Conservation (phyloP, 2,888 invertebrate genomes). For the Acrocyrtus sp. region DNA sequence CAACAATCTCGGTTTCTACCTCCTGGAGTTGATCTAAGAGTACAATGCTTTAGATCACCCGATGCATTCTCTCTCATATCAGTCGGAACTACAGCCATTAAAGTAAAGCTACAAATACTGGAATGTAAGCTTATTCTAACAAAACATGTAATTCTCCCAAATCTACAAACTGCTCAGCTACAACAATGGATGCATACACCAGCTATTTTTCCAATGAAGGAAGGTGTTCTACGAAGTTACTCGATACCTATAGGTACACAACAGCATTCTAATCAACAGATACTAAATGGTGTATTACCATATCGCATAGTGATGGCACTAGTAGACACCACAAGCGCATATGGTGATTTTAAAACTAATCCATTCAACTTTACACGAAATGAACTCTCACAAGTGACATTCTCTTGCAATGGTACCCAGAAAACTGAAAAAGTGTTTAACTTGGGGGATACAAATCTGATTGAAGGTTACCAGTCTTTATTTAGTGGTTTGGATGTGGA, state of each 20-base stretch:
- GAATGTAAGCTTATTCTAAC: conserved; percentile 29
- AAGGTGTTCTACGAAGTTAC: conserved; percentile 32
- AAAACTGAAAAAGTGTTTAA: no score
- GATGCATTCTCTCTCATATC: conserved; percentile 34
- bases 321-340: conserved; percentile 14
- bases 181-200: conserved; percentile 27
- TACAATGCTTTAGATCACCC: conserved; percentile 24
- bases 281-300: conserved; percentile 36
- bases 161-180: conserved; percentile 31
- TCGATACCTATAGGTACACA: conserved; percentile 37
- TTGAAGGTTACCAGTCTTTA: background rate
- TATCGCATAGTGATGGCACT: conserved; percentile 41
- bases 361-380: conserved; percentile 24
- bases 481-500: background rate
- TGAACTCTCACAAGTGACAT: conserved; percentile 6
- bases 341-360: conserved; percentile 17
- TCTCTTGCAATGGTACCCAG: no score
- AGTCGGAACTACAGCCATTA: conserved; percentile 4
- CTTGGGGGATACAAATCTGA: no score
- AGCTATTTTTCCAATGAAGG: conserved; percentile 21
- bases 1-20: conserved; percentile 22
- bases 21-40: conserved; percentile 37
- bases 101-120: conserved; percentile 18
- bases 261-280: conserved; percentile 28
- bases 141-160: conserved; percentile 34